Evolutionary conservation across 2,888 invertebrate species (phyloP).

Genomic region (Calephelis perditalis): DNA sequence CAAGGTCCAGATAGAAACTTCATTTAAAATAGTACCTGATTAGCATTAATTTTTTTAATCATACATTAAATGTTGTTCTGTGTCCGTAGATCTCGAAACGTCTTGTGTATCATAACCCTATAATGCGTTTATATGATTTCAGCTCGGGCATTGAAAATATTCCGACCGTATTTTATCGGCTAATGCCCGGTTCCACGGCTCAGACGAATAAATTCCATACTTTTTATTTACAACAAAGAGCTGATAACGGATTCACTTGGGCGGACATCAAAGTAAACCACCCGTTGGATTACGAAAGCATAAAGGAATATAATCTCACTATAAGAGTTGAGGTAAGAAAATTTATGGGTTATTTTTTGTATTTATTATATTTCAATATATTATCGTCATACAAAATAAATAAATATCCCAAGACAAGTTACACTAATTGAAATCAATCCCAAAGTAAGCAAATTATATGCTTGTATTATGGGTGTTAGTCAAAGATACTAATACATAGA

Average conservation of each 20-base stretch:
- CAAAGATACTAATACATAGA: no score
- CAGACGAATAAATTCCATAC: constrained; percentile 97
- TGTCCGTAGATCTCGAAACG: constrained; percentile 41
- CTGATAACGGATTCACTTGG: constrained; percentile 95
- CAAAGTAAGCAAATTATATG: no score
- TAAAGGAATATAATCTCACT: constrained; percentile 96
- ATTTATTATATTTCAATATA: neutral
- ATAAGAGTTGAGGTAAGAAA: constrained; percentile 94
- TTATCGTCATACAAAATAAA: neutral
- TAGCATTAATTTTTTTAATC: neutral
- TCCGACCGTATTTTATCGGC: constrained; percentile 95
- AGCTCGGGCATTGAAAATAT: constrained; percentile 98
- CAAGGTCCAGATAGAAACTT: neutral
- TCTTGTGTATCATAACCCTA: constrained; percentile 26
- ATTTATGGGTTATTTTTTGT: neutral
- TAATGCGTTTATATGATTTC: constrained; percentile 56
- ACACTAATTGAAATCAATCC: no score
- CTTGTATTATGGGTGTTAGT: no score
- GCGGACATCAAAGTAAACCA: constrained; percentile 98
- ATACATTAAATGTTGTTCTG: constrained; percentile 43
- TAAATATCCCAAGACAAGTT: no score
- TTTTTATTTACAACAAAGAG: constrained; percentile 96
- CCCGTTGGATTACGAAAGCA: constrained; percentile 95
- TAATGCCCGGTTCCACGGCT: constrained; percentile 97
- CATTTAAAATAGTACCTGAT: neutral